Evolutionary conservation across 92 coral and sea anemone genomes (phyloP).

Genomic region (Pocillopora meandrina): DNA sequence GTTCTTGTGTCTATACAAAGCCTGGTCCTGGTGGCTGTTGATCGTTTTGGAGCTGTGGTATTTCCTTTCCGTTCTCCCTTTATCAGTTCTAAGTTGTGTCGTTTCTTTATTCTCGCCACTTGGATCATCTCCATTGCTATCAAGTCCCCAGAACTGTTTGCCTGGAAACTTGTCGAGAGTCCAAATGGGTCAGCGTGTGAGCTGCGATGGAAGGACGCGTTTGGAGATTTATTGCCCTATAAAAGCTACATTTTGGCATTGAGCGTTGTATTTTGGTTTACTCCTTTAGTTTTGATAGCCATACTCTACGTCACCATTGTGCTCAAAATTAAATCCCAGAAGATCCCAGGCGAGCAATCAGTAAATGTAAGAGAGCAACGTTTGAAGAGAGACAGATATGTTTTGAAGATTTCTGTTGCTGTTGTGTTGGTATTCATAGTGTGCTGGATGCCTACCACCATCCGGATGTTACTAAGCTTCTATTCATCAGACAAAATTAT

Average conservation of each 20-base stretch:
- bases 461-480: neutral
- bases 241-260: neutral
- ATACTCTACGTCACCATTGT: slow-evolving; percentile 1
- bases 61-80: neutral
- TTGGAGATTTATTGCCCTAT: neutral
- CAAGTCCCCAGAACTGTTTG: neutral
- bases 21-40: neutral
- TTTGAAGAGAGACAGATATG: neutral
- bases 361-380: neutral
- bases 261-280: neutral
- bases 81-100: neutral
- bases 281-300: neutral
- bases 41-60: neutral
- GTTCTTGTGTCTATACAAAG: neutral
- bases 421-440: neutral
- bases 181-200: neutral
- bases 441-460: neutral
- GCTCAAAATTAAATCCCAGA: neutral
- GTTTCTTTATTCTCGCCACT: too few relatives aligned
- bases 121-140: neutral
- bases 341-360: neutral
- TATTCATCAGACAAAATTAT: too few relatives aligned
- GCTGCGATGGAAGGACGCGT: neutral
- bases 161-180: neutral
- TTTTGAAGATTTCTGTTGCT: neutral